Conservation (phyloP, 2,888 invertebrate genomes). For the Nysson spinosus region DNA sequence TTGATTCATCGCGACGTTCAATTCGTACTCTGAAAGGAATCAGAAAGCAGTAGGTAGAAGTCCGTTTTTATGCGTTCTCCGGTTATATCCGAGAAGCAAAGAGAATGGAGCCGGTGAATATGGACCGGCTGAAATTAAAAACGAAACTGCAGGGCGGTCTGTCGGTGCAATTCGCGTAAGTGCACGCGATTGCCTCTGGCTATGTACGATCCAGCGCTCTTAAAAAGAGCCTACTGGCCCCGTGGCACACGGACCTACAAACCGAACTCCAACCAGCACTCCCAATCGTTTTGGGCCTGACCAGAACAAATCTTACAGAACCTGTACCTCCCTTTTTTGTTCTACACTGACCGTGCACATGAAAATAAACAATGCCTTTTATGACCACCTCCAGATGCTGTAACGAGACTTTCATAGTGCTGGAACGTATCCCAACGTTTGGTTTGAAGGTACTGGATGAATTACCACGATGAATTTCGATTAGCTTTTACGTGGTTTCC, state of each 20-base stretch:
- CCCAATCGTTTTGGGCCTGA: constrained; percentile 57
- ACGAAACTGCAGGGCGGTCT: constrained; percentile 20
- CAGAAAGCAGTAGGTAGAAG: neutral
- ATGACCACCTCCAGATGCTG: too few relatives aligned
- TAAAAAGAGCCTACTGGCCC: constrained; percentile 59
- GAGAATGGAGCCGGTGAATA: neutral
- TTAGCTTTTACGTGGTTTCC: too few relatives aligned
- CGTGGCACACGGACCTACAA: constrained; percentile 72
- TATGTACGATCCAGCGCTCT: constrained; percentile 1
- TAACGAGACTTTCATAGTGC: constrained; percentile 9
- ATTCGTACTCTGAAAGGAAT: too few relatives aligned
- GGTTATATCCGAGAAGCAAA: neutral
- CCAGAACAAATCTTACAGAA: constrained; percentile 45
- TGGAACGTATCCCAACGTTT: neutral
- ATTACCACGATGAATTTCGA: too few relatives aligned
- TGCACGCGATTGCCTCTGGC: constrained; percentile 6
- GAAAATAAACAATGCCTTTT: constrained; percentile 38
- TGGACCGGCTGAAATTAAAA: constrained; percentile 23
- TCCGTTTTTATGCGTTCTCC: neutral
- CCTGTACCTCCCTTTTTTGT: constrained; percentile 27
- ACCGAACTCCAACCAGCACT: constrained; percentile 58
- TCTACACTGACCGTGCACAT: neutral
- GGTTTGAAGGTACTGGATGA: too few relatives aligned
- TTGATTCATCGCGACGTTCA: too few relatives aligned
- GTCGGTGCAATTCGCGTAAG: constrained; percentile 17